Percentiles rank a stretch among this genome's conserved stretches.
These are phyloP conservation scores for Hirudo medicinalis DNA, from an alignment of 1,140 invertebrate species.

Conservation along the genomic window DNA sequence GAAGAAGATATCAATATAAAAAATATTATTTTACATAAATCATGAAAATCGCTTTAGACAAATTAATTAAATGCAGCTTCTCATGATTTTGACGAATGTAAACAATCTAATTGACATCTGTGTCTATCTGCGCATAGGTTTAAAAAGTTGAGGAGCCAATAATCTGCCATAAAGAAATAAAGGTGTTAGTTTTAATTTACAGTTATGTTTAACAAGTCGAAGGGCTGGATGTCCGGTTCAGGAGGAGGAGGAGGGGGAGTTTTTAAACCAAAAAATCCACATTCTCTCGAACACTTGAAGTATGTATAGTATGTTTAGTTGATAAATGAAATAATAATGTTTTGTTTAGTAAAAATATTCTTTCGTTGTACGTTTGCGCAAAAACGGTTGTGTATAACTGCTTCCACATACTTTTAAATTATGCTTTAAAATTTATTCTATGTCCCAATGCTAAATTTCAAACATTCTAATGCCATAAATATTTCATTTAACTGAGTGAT, in stretches of 20 bases:
- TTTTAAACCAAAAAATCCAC: slow-evolving; percentile 84
- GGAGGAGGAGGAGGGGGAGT: slow-evolving; percentile 65
- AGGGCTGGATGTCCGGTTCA: slow-evolving; percentile 44
- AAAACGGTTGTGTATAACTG: no score
- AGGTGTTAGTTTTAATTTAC: not conserved
- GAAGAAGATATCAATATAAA: no score
- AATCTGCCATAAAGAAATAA: no score
- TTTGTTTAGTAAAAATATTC: not conserved
- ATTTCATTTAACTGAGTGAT: no score
- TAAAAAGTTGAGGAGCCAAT: no score
- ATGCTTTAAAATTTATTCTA: slow-evolving; percentile 2
- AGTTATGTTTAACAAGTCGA: slow-evolving; percentile 34
- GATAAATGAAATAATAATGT: not conserved
- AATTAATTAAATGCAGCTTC: no score
- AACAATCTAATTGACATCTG: no score
- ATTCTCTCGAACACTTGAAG: slow-evolving; percentile 89
- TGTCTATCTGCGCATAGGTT: no score
- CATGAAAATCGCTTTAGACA: no score
- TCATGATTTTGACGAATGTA: no score
- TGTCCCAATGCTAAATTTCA: no score
- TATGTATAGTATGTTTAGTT: slow-evolving; percentile 42
- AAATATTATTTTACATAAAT: no score
- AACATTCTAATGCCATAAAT: not conserved
- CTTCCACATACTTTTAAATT: not conserved
- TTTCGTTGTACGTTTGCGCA: not conserved